Evolutionary conservation across 2,797 vertebrate genomes (phyloP).

Genomic region (Sebastes minor): DNA sequence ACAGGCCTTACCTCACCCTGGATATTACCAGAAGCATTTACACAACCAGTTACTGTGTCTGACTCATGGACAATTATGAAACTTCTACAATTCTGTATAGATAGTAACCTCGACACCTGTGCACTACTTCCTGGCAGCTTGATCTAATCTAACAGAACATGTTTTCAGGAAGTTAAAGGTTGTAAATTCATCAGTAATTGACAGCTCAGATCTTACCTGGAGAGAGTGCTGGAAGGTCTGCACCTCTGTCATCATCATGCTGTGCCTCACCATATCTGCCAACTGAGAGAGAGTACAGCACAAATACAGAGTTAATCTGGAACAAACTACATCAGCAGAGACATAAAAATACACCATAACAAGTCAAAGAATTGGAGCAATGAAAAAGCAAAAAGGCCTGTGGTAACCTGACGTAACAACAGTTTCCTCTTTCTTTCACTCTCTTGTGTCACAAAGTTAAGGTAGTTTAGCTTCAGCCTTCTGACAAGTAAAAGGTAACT

Average conservation of each 20-base stretch:
- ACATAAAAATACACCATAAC: not conserved
- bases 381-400: not conserved
- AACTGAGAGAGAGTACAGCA: constrained; percentile 62
- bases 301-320: constrained; percentile 9
- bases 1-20: constrained; percentile 34
- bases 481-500: not conserved
- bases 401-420: not conserved
- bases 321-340: not conserved
- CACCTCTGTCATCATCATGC: constrained; percentile 65
- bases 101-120: not conserved
- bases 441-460: not conserved
- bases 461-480: not conserved
- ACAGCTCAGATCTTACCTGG: constrained; percentile 69
- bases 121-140: not conserved
- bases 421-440: not conserved
- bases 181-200: not conserved
- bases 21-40: constrained; percentile 58
- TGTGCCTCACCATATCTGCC: constrained; percentile 81
- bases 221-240: constrained; percentile 70
- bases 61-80: constrained; percentile 48
- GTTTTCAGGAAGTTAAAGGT: constrained; percentile 15
- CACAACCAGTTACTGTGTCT: constrained; percentile 16
- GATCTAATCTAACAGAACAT: not conserved
- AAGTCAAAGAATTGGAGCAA: not conserved
- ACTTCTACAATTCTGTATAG: constrained; percentile 16